Evolutionary conservation across 2,888 invertebrate species (phyloP).

Genomic region (Cerceris rybyensis): DNA sequence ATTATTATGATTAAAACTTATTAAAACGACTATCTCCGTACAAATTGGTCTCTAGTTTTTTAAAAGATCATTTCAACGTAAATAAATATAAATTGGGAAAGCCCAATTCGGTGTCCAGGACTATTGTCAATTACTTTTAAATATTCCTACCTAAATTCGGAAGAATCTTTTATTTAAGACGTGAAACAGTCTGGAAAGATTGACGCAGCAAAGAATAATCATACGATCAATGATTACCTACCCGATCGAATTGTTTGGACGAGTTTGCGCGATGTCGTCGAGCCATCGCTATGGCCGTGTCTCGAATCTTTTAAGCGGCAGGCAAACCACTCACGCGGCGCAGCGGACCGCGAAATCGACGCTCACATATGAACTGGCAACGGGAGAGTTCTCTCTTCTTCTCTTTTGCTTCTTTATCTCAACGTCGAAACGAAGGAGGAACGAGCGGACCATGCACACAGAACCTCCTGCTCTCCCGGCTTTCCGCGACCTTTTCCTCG

Average conservation of each 20-base stretch:
- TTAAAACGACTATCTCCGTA: too few species aligned
- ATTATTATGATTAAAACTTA: neutral
- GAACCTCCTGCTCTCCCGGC: constrained; percentile 34
- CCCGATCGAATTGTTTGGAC: constrained; percentile 57
- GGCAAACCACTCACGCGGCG: constrained; percentile 79
- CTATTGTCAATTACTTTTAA: too few species aligned
- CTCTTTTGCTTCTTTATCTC: constrained; percentile 59
- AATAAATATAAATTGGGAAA: too few species aligned
- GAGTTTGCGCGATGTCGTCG: constrained; percentile 71
- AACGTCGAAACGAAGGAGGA: constrained; percentile 55
- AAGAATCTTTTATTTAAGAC: too few species aligned
- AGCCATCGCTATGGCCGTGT: constrained; percentile 71
- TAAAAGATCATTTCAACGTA: too few species aligned
- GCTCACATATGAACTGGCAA: constrained; percentile 81
- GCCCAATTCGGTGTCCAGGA: too few species aligned
- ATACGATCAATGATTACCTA: neutral
- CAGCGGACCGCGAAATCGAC: constrained; percentile 82
- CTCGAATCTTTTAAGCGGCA: constrained; percentile 74
- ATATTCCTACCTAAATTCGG: too few species aligned
- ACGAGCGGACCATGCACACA: constrained; percentile 44
- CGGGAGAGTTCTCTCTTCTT: constrained; percentile 58
- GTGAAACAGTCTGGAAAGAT: neutral
- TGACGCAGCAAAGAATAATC: neutral
- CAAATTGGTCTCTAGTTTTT: neutral
- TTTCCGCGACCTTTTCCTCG: constrained; percentile 58